Evolutionary conservation across 1,140 invertebrate genomes (phyloP), one percentile per base, ranked within the genome.

Genomic region (Drosophila hydei): DNA sequence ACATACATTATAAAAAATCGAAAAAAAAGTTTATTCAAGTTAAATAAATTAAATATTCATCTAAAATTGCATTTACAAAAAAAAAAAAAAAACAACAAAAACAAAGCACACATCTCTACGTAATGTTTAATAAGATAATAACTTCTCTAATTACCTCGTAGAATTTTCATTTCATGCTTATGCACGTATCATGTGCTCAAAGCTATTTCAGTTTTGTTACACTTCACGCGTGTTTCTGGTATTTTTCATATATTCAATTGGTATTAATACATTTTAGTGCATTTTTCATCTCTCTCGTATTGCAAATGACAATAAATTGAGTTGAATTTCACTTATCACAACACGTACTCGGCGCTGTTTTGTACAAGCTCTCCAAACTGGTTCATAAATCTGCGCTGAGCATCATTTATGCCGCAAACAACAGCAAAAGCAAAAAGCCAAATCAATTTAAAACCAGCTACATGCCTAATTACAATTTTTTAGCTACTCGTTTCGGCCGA

Each of bases 391-490:
- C 40, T 18, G 40, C 45, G 23, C 16, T 38, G 36, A 27, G 50
- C 61, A 27, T 33, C 40, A 47, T 18, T 23, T 16, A 48, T 9
- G 43, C 16, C 18, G n/a, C 42, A 64, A 63, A 43, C 4, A 42
- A 42, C 38, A 42, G 14, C 12, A 55, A 64, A 79, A 27, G 7
- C 51, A 68, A 79, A 55, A 70, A 79, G 18, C 8, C 51, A 68
- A 79, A 40, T 9, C 21, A 59, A 48, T 27, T 38, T 38, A 6
- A 72, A 72, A 74, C 77, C 61, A 61, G 77, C 67, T 79, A 30
- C 38, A 59, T 30, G 33, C 52, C 36, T 72, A 79, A 72, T 79
- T 75, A 79, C 72, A 67, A 50, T 33, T 72, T 72, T 72, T 43
- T 43, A 65, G 56, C 51, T 42, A 74, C 33, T 23, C 45, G 63